Evolutionary conservation across 2,797 vertebrate genomes (phyloP).

Genomic region (Rhincodon typus): DNA sequence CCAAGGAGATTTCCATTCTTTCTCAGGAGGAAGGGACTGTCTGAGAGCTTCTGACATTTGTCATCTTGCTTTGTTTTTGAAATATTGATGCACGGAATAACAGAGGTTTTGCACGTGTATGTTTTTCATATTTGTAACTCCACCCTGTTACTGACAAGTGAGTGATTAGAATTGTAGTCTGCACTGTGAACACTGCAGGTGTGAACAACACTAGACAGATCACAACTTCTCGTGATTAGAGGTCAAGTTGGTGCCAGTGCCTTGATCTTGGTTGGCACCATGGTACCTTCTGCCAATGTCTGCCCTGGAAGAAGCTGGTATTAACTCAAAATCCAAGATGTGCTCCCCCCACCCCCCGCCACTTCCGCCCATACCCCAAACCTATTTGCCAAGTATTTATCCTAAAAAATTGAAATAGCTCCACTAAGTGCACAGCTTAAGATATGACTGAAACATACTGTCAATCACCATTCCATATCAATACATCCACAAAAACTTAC

Average conservation of each 20-base stretch:
- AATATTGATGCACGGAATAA: too few relatives aligned
- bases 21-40: too few relatives aligned
- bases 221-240: neutral
- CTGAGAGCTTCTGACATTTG: too few relatives aligned
- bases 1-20: too few relatives aligned
- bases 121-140: too few relatives aligned
- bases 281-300: neutral
- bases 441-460: neutral
- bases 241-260: neutral
- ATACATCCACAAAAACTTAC: neutral
- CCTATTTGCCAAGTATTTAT: neutral
- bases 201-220: neutral
- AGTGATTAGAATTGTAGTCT: too few relatives aligned
- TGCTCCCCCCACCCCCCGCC: too few relatives aligned
- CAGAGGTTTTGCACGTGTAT: too few relatives aligned
- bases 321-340: neutral
- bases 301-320: neutral
- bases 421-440: neutral
- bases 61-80: too few relatives aligned
- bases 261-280: neutral
- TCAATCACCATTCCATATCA: neutral
- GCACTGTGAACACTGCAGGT: too few relatives aligned
- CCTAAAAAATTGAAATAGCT: conserved; percentile 2
- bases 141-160: too few relatives aligned
- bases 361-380: neutral